phyloP scores from a whole-genome alignment of 2,888 invertebrate genomes.

The Thysanoteuthis rhombus region DNA sequence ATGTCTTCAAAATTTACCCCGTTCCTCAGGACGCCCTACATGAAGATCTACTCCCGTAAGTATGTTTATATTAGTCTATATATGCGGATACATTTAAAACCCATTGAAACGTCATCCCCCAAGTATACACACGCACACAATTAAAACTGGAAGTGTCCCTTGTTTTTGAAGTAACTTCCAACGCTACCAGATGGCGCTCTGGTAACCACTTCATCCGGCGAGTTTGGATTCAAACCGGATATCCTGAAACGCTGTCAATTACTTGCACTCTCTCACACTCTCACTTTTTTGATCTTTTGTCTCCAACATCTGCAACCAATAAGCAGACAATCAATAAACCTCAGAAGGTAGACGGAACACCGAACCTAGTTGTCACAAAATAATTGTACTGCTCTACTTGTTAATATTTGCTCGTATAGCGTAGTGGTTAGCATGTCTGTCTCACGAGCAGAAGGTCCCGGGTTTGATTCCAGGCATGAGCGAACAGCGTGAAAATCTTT shows the following conservation, averaged over 20 bases:
- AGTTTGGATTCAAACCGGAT: conserved; percentile 12
- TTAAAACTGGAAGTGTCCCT: background rate
- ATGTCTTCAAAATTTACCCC: too few species aligned
- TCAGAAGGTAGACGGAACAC: background rate
- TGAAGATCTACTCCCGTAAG: too few species aligned
- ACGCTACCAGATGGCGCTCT: background rate
- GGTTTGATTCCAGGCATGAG: too few species aligned
- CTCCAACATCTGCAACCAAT: background rate
- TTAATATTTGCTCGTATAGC: too few species aligned
- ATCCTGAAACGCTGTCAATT: background rate
- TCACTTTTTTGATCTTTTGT: background rate
- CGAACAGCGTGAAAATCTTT: too few species aligned
- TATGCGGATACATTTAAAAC: too few species aligned
- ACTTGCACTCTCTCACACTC: background rate
- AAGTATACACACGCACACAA: background rate
- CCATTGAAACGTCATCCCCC: too few species aligned
- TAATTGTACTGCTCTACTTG: background rate
- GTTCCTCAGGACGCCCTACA: too few species aligned
- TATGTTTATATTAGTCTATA: too few species aligned
- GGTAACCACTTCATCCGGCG: background rate
- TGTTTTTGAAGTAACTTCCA: background rate
- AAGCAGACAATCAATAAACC: background rate
- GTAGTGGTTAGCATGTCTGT: too few species aligned
- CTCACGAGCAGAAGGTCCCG: too few species aligned
- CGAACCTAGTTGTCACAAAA: background rate